A percentile compares a stretch with the other conserved stretches of the same genome.
Conservation (phyloP, 2,113 vertebrate genomes). For the Clarias magur region DNA sequence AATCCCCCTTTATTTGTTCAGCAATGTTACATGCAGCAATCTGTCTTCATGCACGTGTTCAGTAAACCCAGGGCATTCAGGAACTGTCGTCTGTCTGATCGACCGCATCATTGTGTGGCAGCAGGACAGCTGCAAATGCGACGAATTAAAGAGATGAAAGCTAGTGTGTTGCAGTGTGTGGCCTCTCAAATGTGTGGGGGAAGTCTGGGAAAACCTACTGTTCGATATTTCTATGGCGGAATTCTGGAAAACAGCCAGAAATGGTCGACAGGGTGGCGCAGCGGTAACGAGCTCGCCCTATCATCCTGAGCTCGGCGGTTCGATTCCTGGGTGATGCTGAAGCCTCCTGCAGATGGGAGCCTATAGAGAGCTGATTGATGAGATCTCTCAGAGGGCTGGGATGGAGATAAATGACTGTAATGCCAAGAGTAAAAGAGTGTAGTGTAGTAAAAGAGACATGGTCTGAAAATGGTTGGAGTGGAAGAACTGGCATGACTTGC, state of each 20-base stretch:
- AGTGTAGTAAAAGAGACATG: not conserved
- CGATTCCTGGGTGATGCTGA: no score
- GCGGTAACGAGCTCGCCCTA: no score
- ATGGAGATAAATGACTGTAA: no score
- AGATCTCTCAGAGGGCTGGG: no score
- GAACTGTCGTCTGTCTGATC: slow-evolving; percentile 51
- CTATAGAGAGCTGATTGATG: no score
- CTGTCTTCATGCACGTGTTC: slow-evolving; percentile 53
- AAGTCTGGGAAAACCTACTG: not conserved
- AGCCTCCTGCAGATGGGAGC: no score
- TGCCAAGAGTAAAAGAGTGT: not conserved
- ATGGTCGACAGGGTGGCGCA: not conserved
- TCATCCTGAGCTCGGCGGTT: no score
- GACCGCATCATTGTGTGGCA: not conserved
- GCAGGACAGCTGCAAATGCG: slow-evolving; percentile 1
- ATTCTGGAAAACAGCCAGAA: not conserved
- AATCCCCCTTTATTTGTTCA: slow-evolving; percentile 51
- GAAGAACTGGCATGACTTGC: not conserved
- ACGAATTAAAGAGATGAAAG: slow-evolving; percentile 13
- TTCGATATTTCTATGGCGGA: not conserved
- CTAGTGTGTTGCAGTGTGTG: not conserved
- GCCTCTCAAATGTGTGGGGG: not conserved
- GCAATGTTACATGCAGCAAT: slow-evolving; percentile 18
- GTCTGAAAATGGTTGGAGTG: not conserved
- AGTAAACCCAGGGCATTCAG: slow-evolving; percentile 50